These are phyloP conservation scores for Drosophila nigromelanica DNA, from an alignment of 1,140 invertebrate genomes.

Conservation along the genomic window DNA sequence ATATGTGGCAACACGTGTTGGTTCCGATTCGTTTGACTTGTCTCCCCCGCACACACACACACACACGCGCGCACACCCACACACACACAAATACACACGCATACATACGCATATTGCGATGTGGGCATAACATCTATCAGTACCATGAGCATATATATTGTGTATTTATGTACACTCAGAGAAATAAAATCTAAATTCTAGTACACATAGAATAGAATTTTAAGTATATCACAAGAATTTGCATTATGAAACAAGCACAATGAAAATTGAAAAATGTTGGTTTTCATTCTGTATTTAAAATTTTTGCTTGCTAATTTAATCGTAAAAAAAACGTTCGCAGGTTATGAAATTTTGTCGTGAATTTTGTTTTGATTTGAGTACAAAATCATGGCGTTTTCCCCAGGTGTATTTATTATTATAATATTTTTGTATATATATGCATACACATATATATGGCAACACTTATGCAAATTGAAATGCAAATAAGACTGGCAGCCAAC, in stretches of 20 bases:
- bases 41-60: background rate
- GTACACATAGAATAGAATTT: background rate
- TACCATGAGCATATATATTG: constrained; percentile 19
- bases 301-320: background rate
- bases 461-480: constrained; percentile 67
- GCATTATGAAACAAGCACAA: background rate
- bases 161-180: constrained; percentile 12
- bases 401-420: background rate
- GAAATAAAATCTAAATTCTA: background rate
- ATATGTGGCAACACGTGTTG: constrained; percentile 53
- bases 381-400: background rate
- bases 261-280: background rate
- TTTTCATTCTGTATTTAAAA: background rate
- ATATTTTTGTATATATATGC: constrained; percentile 1
- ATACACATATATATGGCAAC: constrained; percentile 27
- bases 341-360: no score
- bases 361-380: background rate
- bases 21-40: constrained; percentile 48
- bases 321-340: no score
- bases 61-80: background rate
- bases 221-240: no score
- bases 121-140: constrained; percentile 43
- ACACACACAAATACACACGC: background rate
- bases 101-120: constrained; percentile 12
- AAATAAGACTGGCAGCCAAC: constrained; percentile 48